Evolutionary conservation across 2,113 vertebrate species (phyloP), one percentile per base, ranked within the genome.

Genomic region (Leptobrachium ailaonicum): DNA sequence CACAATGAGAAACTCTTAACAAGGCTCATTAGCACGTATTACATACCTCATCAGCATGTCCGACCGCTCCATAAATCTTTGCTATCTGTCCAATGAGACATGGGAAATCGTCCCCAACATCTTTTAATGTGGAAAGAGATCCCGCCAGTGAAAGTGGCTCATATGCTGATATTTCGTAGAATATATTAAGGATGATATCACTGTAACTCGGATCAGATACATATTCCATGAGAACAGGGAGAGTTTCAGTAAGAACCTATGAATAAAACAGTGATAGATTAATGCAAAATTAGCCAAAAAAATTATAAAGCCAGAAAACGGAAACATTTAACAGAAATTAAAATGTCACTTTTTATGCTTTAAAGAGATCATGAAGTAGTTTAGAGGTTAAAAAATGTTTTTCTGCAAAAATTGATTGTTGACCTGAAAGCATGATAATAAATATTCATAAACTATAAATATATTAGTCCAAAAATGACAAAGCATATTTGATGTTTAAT

Each of bases 1-100:
- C n/a, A 50, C 6, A 71, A 71, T 71, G 32, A 41, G 70, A 11
- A 32, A 54, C 10, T 62, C 45, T 11, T 42, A 41, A 76, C 32
- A 41, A 7, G 2, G 12, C 32, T 20, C 32, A 77, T 42, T 70
- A 60, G 54, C 9, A 64, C 45, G 9, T 47, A 43, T 54, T 66
- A 83, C 89, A 85, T 86, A 95, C 97, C 95, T 98, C 95, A 86
- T 92, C 91, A 6, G 93, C 86, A 3, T 86, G 94, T 41, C 95
- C 97, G 45, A 98, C 93, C n/a, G 94, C 92, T 47, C 96, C 92
- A 5, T 96, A 96, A 89, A 96, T 95, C 87, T 95, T 96, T 2
- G 94, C 94, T 12, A 92, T 90, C 73, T 96, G 94, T 83, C 96
- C 95, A 80, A 95, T 90, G 56, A 97, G 84, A 79, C 81, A 85